These are phyloP conservation scores for Parasteatoda lunata DNA, from an alignment of 2,888 invertebrate genomes.

Conservation along the genomic window DNA sequence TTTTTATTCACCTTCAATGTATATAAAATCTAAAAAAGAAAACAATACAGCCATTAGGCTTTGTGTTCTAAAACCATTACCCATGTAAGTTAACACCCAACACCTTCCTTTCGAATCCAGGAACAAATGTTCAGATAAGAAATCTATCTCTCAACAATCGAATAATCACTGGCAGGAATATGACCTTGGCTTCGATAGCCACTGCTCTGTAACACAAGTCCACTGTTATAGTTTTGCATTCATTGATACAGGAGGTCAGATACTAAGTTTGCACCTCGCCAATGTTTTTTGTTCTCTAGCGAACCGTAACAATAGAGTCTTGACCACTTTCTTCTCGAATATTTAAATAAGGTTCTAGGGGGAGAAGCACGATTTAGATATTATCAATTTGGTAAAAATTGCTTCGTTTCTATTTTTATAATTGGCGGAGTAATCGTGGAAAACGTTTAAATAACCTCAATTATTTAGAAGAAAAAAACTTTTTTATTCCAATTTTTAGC, in stretches of 20 bases:
- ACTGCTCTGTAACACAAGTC: slow-evolving; percentile 32
- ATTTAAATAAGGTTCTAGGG: not conserved
- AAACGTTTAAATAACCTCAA: too few species aligned
- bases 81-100: slow-evolving; percentile 34
- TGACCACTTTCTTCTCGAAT: not conserved
- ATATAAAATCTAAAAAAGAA: not conserved
- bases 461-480: too few species aligned
- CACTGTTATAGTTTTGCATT: slow-evolving; percentile 8
- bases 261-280: not conserved
- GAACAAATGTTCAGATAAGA: slow-evolving; percentile 33
- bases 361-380: too few species aligned
- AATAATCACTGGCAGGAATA: slow-evolving; percentile 35
- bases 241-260: slow-evolving; percentile 31
- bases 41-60: slow-evolving; percentile 25
- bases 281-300: slow-evolving; percentile 24
- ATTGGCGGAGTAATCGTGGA: too few species aligned
- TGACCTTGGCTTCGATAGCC: slow-evolving; percentile 51
- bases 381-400: too few species aligned
- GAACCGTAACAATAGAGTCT: slow-evolving; percentile 26
- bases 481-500: too few species aligned
- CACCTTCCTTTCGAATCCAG: not conserved
- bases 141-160: slow-evolving; percentile 31
- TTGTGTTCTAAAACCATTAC: slow-evolving; percentile 35
- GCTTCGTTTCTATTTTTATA: too few species aligned
- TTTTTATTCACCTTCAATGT: slow-evolving; percentile 15